Evolutionary conservation across 2,888 invertebrate genomes (phyloP), one percentile per base, ranked within the genome.

Genomic region (Bursaphelenchus okinawaensis): DNA sequence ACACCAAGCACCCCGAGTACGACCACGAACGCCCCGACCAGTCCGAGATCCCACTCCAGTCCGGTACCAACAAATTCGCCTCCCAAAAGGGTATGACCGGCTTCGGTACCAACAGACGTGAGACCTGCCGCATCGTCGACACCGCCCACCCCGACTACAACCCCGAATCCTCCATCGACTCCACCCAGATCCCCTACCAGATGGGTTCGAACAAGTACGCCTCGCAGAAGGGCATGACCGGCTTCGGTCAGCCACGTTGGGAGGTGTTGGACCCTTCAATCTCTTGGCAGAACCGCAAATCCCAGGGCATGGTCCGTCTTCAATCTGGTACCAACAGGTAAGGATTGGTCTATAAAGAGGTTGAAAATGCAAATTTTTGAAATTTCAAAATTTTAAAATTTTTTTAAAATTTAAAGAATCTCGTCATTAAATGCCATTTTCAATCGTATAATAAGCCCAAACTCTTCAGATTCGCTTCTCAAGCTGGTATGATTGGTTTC

Each of bases 1-100:
- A 82, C 70, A 70, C 77, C 52, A 83, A 82, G 70, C 82, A 83
- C 67, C 83, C 82, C 50, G 82, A 82, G 57, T 82, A 83, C 69
- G 74, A 76, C 63, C 76, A 77, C 73, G 82, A 82, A 72, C 73
- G 72, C 54, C 76, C 79, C 55, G 82, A 83, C 64, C 83, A 82
- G 69, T 69, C 74, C 19, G 73, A 78, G 67, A 82, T 82, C 62
- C 82, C 82, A 55, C 74, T 81, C 20, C 82, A 82, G 69, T 80
- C 78, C 52, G 82, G 82, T 58, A 69, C 69, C 63, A 69, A 69
- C 63, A 69, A 74, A 51, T 75, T 71, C 60, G 75, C 71, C 26
- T 73, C 69, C 7, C 75, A 75, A 52, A 64, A 68, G 76, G 79
- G 80, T 69, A 82, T 82, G 83, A 81, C 73, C 54, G 71, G 76